Conservation (phyloP, 2,797 vertebrate genomes). For the Thunnus albacares region DNA sequence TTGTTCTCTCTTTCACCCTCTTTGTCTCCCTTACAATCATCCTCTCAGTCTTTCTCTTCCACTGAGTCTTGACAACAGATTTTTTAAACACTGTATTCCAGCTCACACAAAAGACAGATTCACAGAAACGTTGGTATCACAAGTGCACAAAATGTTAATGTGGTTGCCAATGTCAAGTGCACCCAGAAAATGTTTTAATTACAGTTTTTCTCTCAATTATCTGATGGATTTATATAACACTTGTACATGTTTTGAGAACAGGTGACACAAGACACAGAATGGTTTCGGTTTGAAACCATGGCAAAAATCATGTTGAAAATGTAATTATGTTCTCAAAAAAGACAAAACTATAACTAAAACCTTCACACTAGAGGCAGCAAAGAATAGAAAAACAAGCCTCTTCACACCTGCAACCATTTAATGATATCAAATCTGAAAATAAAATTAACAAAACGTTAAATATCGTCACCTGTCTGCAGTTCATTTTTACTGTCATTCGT, state of each 20-base stretch:
- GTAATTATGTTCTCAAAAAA: slow-evolving; percentile 18
- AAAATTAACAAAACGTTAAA: background rate
- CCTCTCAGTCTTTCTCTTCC: slow-evolving; percentile 22
- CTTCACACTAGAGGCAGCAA: background rate
- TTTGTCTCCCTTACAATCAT: slow-evolving; percentile 57
- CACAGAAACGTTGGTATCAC: background rate
- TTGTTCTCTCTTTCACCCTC: slow-evolving; percentile 32
- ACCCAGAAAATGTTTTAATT: slow-evolving; percentile 20
- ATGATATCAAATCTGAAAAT: background rate
- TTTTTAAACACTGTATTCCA: slow-evolving; percentile 17
- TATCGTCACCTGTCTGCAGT: background rate
- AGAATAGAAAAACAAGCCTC: slow-evolving; percentile 8
- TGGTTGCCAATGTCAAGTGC: background rate
- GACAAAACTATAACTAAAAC: background rate
- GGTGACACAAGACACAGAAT: background rate
- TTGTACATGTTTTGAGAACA: background rate
- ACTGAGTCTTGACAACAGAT: slow-evolving; percentile 8
- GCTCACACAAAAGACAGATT: slow-evolving; percentile 15
- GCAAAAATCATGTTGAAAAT: background rate
- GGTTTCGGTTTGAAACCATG: background rate
- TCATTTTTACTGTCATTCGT: background rate
- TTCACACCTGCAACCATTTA: background rate
- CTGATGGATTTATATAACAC: slow-evolving; percentile 5
- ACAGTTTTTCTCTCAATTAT: background rate
- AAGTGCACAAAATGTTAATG: background rate